These are phyloP conservation scores for Leptinotarsa texana DNA, from an alignment of 1,140 invertebrate species.

Conservation along the genomic window DNA sequence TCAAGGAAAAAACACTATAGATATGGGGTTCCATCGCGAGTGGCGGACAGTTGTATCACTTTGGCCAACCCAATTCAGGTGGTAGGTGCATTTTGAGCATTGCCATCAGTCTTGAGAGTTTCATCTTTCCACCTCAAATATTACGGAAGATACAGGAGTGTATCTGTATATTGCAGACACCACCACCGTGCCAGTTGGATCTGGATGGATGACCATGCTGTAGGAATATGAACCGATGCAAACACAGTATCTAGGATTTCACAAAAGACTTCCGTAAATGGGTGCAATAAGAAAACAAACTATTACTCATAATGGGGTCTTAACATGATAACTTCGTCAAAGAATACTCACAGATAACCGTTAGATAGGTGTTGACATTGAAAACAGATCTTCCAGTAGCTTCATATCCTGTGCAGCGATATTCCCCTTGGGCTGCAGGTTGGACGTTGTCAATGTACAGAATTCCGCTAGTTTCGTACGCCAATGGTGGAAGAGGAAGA, in stretches of 20 bases:
- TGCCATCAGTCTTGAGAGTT: no score
- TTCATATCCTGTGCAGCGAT: conserved; percentile 70
- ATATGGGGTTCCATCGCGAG: no score
- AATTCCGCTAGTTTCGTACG: conserved; percentile 62
- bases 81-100: no score
- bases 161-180: no score
- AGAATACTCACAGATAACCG: conserved; percentile 45
- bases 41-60: no score
- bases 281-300: conserved; percentile 15
- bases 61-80: no score
- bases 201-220: neutral
- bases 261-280: conserved; percentile 9
- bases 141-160: no score
- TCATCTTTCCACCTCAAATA: no score
- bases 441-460: conserved; percentile 68
- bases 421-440: conserved; percentile 73
- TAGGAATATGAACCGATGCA: neutral
- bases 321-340: no score
- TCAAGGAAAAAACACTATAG: no score
- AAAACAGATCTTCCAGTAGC: conserved; percentile 33
- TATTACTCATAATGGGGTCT: neutral
- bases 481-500: conserved; percentile 62
- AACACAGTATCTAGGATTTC: conserved; percentile 16
- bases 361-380: conserved; percentile 39
- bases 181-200: no score